Evolutionary conservation across 2,888 invertebrate species (phyloP), one percentile per base, ranked within the genome.

Genomic region (Teleogryllus oceanicus): DNA sequence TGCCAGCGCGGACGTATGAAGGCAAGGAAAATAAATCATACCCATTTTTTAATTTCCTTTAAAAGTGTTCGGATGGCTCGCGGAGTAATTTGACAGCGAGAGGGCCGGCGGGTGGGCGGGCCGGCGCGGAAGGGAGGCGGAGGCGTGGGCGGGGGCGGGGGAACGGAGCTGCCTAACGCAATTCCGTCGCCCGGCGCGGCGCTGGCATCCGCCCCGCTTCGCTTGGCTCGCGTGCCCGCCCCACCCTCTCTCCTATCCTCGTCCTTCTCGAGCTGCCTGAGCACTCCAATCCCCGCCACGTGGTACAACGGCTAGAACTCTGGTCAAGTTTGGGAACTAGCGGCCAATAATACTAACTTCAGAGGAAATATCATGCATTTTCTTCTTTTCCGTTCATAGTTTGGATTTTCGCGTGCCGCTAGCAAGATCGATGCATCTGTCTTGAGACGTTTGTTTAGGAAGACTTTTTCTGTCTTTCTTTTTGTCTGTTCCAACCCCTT

Each of bases 21-120:
- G 24, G 62, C 62, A 18, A 62, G 62, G 62, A 62, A 62, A 62
- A 62, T 62, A 62, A 62, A 62, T 62, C 62, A 62, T 62, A 62
- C 18, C 62, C 62, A 62, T 62, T 62, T 62, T 62, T 62, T 62
- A 62, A 62, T 62, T 62, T 62, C 62, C 62, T 62, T 62, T 62
- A 62, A 62, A 62, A 62, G 62, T 62, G 62, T 62, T 62, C 62
- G 62, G 62, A 62, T 62, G 62, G 62, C 62, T 62, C 62, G 62
- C 62, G 62, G 62, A 62, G 62, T 62, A 62, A 62, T 62, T 62
- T 62, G 62, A 62, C 62, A 62, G 62, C 62, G 62, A 62, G 62
- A 62, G 62, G 62, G 62, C 62, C 18, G 2, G 12, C 62, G 62
- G 62, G 16, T 16, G 16, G 18, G 62, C 1, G 16, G 62, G 62